Evolutionary conservation across 1,140 invertebrate genomes (phyloP).

Genomic region (Aethina tumida): DNA sequence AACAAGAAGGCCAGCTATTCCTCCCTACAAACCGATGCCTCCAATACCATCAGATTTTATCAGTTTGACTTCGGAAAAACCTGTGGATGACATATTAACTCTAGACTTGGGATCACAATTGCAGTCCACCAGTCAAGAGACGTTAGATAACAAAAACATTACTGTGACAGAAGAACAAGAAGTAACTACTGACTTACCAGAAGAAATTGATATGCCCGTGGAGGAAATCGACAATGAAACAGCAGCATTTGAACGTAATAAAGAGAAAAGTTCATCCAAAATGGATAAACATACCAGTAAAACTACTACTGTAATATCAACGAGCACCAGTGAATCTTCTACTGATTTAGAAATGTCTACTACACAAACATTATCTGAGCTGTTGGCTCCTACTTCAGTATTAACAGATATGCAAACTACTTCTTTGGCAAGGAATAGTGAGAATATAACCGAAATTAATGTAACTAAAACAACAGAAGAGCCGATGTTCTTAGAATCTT

Average conservation of each 20-base stretch:
- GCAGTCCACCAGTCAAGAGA: slow-evolving; percentile 12
- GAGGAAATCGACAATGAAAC: slow-evolving; percentile 21
- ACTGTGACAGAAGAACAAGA: slow-evolving; percentile 11
- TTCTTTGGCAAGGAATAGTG: neutral
- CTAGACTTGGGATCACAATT: slow-evolving; percentile 30
- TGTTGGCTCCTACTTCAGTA: neutral
- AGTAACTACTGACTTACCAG: slow-evolving; percentile 12
- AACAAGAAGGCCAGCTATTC: slow-evolving; percentile 33
- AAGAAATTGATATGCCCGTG: slow-evolving; percentile 8
- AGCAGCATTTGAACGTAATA: slow-evolving; percentile 30
- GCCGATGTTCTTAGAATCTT: slow-evolving; percentile 30
- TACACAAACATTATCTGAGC: neutral
- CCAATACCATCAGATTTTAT: slow-evolving; percentile 27
- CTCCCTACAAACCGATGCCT: slow-evolving; percentile 45
- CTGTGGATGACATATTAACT: slow-evolving; percentile 31
- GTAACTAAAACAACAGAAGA: no score
- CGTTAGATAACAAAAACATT: slow-evolving; percentile 1
- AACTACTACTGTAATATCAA: slow-evolving; percentile 7
- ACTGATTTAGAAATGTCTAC: neutral
- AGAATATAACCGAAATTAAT: slow-evolving; percentile 11
- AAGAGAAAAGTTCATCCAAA: slow-evolving; percentile 29
- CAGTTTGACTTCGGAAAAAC: slow-evolving; percentile 30
- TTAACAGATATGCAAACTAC: neutral
- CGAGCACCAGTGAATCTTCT: neutral
- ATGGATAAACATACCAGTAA: slow-evolving; percentile 24